These are phyloP conservation scores for Phlogophora meticulosa DNA, from an alignment of 2,888 invertebrate species.

Conservation along the genomic window DNA sequence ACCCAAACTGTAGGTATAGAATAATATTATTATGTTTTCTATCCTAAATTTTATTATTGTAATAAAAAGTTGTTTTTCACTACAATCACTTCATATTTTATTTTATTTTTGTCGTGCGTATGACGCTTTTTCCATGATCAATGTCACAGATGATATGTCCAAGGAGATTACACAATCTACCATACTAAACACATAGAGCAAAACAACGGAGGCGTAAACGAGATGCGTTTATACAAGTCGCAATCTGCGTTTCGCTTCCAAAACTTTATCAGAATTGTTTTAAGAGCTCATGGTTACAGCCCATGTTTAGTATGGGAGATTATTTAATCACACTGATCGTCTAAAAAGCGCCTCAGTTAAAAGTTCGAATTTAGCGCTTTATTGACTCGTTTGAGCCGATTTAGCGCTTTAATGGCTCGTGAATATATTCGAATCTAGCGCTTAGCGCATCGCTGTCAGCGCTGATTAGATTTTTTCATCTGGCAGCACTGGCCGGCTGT, in stretches of 20 bases:
- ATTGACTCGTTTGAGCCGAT: conserved; percentile 32
- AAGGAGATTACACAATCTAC: conserved; percentile 45
- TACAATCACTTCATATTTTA: conserved; percentile 28
- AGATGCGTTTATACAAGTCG: conserved; percentile 32
- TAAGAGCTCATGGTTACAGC: conserved; percentile 38
- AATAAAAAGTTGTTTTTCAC: conserved; percentile 43
- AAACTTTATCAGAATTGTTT: conserved; percentile 46
- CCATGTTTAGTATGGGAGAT: conserved; percentile 42
- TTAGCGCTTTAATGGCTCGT: conserved; percentile 30
- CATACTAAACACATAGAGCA: conserved; percentile 46
- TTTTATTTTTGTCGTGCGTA: conserved; percentile 42
- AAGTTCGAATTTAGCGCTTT: conserved; percentile 44
- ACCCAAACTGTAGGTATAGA: conserved; percentile 46
- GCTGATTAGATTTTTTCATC: conserved; percentile 36
- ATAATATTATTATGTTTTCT: conserved; percentile 34
- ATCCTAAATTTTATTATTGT: conserved; percentile 32
- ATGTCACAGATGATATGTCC: no score
- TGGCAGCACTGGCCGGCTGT: conserved; percentile 33
- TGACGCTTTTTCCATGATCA: conserved; percentile 42
- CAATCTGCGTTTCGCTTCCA: conserved; percentile 43
- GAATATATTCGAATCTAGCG: conserved; percentile 44
- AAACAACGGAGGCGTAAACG: conserved; percentile 46
- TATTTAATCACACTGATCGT: conserved; percentile 47
- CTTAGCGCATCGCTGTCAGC: no score
- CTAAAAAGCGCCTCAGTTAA: conserved; percentile 38